These are phyloP conservation scores for Cephalopachus bancanus DNA, from an alignment of 2,797 vertebrate species.

Conservation along the genomic window DNA sequence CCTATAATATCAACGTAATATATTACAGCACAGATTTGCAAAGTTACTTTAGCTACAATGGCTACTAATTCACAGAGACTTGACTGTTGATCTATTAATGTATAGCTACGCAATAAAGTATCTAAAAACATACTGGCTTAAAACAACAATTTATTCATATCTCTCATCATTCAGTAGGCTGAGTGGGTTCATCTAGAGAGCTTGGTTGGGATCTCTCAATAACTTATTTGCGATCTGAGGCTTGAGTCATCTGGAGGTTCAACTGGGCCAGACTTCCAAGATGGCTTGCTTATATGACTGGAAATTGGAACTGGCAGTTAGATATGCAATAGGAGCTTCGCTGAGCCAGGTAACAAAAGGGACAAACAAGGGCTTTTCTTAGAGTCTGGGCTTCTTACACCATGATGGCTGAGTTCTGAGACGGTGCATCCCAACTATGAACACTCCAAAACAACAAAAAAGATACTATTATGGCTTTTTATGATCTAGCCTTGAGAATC, in stretches of 20 bases:
- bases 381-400: background rate
- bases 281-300: background rate
- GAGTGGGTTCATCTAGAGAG: background rate
- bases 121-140: background rate
- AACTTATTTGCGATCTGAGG: background rate
- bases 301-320: background rate
- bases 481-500: background rate
- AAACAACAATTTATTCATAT: background rate
- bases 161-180: background rate
- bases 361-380: background rate
- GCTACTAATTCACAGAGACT: background rate
- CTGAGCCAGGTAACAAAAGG: background rate
- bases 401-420: background rate
- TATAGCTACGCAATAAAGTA: background rate
- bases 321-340: background rate
- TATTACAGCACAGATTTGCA: conserved; percentile 13
- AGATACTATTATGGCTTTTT: background rate
- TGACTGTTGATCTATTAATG: background rate
- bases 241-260: background rate
- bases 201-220: background rate
- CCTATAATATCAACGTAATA: background rate
- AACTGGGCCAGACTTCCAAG: background rate
- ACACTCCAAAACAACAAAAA: background rate
- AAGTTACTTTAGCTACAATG: conserved; percentile 34
- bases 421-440: background rate